Base-by-base conservation (phyloP, 2,888 invertebrate species). In the Ennomos fuscantarius region DNA sequence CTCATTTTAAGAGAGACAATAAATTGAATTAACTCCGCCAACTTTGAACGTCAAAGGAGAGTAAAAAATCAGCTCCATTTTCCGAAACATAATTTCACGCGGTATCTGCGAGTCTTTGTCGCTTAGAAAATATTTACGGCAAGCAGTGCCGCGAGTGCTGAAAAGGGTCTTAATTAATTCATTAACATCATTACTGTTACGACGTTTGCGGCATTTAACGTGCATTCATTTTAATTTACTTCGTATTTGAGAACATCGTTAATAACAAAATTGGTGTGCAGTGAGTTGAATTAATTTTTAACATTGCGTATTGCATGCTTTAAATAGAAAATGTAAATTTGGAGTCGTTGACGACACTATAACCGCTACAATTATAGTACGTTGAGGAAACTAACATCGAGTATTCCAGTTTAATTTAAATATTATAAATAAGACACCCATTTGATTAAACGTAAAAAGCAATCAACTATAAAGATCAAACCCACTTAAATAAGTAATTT, bases 1-100 rank as follows among this genome's bases (percentile, higher is more conserved):
- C 84, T 87, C 87, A 78, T 83, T 90, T 88, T 89, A 88, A 90
- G 82, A 85, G 89, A 90, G 79, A 89, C 86, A 86, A 85, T 84
- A 87, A 89, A 92, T 90, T 84, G 82, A 89, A 90, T 92, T 90
- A 91, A 80, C 85, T 85, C 78, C 69, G 82, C 65, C 74, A 80
- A 87, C 86, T 87, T 85, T 87, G 84, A 83, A 83, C 85, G 78
- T 88, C 89, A 89, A 89, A 89, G 83, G 79, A 80, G 75, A 79
- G 67, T 75, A 78, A 84, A 86, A 87, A 87, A 84, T 66, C 78
- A 81, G 82, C 81, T 84, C 85, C 74, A 85, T 88, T 89, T 87
- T 82, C 78, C 76, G 78, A 75, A 82, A 83, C 82, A 85, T 82
- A 84, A 87, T 90, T 88, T 89, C 76, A 82, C 82, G 81, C 82